Evolutionary conservation across 2,113 vertebrate genomes (phyloP).

Genomic region (Apodemus speciosus): DNA sequence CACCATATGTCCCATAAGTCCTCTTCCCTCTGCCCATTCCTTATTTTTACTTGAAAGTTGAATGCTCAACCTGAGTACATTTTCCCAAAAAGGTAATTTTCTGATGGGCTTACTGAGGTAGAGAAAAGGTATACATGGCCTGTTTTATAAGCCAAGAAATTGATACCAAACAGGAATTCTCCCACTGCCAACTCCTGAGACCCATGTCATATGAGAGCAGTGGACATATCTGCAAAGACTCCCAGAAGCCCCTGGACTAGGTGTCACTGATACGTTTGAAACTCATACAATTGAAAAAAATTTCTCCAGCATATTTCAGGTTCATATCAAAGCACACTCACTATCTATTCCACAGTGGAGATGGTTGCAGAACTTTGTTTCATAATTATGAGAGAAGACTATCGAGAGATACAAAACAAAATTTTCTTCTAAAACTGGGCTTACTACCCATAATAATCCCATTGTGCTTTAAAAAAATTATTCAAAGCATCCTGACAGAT

Average conservation of each 20-base stretch:
- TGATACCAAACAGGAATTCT: neutral
- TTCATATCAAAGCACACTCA: neutral
- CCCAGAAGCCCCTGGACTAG: neutral
- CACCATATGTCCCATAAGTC: too few relatives aligned
- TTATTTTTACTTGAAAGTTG: neutral
- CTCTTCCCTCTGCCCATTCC: too few relatives aligned
- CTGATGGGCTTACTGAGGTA: neutral
- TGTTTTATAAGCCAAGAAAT: neutral
- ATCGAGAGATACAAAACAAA: neutral
- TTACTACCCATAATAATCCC: neutral
- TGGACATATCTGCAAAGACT: neutral
- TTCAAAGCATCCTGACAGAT: neutral
- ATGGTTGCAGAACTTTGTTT: neutral
- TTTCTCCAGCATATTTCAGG: neutral
- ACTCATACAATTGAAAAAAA: too few relatives aligned
- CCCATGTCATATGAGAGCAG: neutral
- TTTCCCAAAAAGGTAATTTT: neutral
- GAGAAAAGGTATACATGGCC: neutral
- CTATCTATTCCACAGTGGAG: neutral
- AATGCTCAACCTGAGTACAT: neutral
- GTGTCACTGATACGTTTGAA: neutral
- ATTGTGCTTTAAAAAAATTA: neutral
- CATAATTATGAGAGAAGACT: neutral
- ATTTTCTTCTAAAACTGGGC: neutral
- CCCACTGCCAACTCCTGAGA: neutral